Evolutionary conservation across 2,113 vertebrate genomes (phyloP).

Genomic region (Solenodon paradoxus): DNA sequence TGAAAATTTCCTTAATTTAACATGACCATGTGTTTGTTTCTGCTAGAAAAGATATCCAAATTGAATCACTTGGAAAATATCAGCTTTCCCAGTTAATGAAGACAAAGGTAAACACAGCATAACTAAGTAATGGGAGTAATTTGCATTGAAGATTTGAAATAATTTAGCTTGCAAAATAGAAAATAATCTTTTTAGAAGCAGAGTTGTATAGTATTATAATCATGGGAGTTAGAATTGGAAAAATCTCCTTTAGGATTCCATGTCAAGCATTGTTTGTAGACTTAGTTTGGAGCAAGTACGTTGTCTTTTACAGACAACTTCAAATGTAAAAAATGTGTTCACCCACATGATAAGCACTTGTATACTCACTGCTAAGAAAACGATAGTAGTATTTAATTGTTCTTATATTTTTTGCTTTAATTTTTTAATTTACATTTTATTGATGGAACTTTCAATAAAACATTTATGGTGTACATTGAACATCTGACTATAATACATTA

Average conservation of each 20-base stretch:
- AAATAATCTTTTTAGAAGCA: neutral
- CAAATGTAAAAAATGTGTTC: neutral
- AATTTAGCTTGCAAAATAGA: neutral
- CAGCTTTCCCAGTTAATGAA: neutral
- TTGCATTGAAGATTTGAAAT: neutral
- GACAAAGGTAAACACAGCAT: neutral
- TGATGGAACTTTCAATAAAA: too few species aligned
- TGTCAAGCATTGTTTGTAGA: neutral
- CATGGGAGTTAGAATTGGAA: neutral
- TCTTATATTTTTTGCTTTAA: too few species aligned
- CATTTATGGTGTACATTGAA: too few species aligned
- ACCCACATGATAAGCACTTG: neutral
- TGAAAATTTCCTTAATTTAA: neutral
- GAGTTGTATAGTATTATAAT: neutral
- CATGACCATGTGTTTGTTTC: neutral
- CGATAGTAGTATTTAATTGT: too few species aligned
- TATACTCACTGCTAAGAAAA: neutral
- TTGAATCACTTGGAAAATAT: neutral
- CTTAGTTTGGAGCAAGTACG: neutral
- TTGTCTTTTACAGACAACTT: neutral
- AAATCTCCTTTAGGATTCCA: neutral
- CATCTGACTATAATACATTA: too few species aligned
- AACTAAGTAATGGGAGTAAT: neutral
- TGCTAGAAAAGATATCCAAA: neutral
- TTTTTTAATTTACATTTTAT: too few species aligned